Conservation (phyloP, 2,113 vertebrate species). For the Cariama cristata region DNA sequence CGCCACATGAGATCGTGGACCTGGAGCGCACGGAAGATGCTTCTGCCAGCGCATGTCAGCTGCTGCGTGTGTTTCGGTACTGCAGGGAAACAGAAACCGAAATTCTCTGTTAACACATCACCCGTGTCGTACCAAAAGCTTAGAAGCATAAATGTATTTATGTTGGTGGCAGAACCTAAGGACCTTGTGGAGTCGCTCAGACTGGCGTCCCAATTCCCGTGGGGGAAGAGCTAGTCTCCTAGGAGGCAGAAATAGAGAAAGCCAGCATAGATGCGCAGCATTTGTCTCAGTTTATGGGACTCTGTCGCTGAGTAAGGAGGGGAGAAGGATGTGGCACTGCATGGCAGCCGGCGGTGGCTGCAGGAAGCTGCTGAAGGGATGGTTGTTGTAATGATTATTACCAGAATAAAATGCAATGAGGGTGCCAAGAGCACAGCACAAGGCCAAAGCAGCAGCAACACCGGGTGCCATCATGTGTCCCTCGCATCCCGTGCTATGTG, state of each 20-base stretch:
- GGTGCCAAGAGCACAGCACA: not conserved
- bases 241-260: not conserved
- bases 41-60: not conserved
- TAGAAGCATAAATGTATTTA: accelerated
- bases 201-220: accelerated
- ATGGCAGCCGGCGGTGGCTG: too few relatives aligned
- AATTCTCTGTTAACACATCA: not conserved
- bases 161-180: not conserved
- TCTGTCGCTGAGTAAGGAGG: not conserved
- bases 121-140: not conserved
- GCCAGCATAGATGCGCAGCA: accelerated
- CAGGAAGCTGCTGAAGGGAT: not conserved
- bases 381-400: accelerated
- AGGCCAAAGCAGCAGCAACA: not conserved
- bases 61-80: accelerated
- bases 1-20: not conserved
- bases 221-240: not conserved
- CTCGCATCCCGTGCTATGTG: accelerated
- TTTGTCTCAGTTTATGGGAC: accelerated
- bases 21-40: accelerated
- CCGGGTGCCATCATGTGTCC: accelerated
- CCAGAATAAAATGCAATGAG: not conserved
- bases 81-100: not conserved
- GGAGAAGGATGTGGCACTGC: accelerated
- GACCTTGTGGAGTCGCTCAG: not conserved